Percentiles rank a stretch among this genome's conserved stretches.
phyloP scores from a whole-genome alignment of 2,113 vertebrate species.

The Grammomys surdaster region DNA sequence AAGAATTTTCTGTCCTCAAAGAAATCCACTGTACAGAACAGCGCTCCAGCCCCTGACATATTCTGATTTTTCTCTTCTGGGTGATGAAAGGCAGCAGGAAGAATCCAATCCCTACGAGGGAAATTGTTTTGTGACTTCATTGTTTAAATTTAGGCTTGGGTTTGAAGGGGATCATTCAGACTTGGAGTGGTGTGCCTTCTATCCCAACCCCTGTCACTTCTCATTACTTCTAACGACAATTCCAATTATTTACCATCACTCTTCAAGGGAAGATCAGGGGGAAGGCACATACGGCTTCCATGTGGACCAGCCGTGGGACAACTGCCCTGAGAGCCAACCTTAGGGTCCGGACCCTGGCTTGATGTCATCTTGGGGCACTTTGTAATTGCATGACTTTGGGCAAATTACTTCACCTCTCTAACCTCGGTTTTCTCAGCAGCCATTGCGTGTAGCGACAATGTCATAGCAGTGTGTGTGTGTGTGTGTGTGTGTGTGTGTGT shows the following conservation, averaged over 20 bases:
- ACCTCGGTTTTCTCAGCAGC: neutral
- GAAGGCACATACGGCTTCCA: slow-evolving; percentile 27
- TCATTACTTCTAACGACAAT: slow-evolving; percentile 89
- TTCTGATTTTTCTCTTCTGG: neutral
- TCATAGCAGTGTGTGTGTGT: neutral
- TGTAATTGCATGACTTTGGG: neutral
- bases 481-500: neutral
- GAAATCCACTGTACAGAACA: neutral
- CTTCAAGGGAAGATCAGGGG: slow-evolving; percentile 83
- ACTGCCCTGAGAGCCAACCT: neutral
- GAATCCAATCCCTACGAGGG: slow-evolving; percentile 79
- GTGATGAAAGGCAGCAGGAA: neutral
- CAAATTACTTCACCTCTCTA: neutral
- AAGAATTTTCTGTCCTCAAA: neutral
- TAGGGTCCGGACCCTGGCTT: neutral
- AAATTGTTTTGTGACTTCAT: slow-evolving; percentile 87
- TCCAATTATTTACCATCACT: slow-evolving; percentile 89
- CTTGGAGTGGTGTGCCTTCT: slow-evolving; percentile 85
- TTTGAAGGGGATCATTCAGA: slow-evolving; percentile 82
- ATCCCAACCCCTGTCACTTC: slow-evolving; percentile 88
- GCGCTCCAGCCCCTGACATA: neutral
- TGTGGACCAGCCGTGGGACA: neutral
- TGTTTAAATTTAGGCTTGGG: slow-evolving; percentile 88
- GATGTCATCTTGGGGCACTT: neutral
- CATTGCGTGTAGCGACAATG: neutral